phyloP scores from a whole-genome alignment of 2,888 invertebrate species.

The Halictus ligatus region DNA sequence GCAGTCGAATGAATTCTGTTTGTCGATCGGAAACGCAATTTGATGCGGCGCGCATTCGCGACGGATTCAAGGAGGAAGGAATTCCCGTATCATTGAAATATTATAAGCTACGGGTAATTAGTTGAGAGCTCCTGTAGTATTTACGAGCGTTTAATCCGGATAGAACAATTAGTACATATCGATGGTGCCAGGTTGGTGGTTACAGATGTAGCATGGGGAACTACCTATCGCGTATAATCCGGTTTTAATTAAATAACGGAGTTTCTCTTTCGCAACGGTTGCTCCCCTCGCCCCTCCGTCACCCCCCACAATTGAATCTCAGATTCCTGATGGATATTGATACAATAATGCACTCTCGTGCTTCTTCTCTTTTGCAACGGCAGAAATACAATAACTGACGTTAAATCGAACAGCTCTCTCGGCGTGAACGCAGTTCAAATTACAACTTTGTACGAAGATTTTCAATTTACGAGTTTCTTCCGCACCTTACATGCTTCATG shows the following conservation, averaged over 20 bases:
- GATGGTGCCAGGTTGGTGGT: conserved; percentile 70
- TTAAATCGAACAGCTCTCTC: neutral
- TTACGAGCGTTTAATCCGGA: conserved; percentile 74
- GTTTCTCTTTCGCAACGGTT: conserved; percentile 46
- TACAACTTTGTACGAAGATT: neutral
- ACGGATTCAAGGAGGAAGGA: conserved; percentile 47
- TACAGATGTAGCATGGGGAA: conserved; percentile 67
- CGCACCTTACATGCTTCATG: neutral
- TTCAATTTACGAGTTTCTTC: neutral
- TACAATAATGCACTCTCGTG: conserved; percentile 10
- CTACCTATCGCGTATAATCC: conserved; percentile 77
- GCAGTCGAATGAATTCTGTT: neutral
- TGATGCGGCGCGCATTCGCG: conserved; percentile 1
- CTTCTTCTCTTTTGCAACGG: neutral
- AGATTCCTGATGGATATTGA: neutral
- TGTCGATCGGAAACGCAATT: neutral
- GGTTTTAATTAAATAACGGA: conserved; percentile 83
- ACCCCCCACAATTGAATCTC: conserved; percentile 23
- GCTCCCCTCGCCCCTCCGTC: neutral
- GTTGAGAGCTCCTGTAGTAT: conserved; percentile 60
- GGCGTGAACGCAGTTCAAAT: neutral
- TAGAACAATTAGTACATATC: conserved; percentile 79
- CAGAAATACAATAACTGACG: neutral
- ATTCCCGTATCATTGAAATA: conserved; percentile 50
- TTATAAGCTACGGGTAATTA: conserved; percentile 66